Percentiles rank a stretch among this genome's conserved stretches.
These are phyloP conservation scores for Polyergus mexicanus DNA, from an alignment of 1,140 invertebrate genomes.

Conservation along the genomic window DNA sequence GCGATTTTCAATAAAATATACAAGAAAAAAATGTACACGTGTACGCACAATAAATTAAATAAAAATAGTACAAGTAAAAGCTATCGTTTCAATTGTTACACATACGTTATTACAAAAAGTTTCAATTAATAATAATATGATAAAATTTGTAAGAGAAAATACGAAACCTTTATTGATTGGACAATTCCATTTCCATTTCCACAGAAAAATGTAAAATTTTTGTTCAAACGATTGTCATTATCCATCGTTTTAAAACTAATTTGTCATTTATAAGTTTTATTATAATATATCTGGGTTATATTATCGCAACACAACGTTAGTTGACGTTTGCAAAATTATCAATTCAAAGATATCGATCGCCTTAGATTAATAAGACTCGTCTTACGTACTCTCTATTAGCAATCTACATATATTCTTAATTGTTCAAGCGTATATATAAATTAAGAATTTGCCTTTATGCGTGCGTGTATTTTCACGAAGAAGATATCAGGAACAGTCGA, in stretches of 20 bases:
- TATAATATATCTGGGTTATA: not conserved
- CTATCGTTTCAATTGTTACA: not conserved
- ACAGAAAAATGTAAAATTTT: not conserved
- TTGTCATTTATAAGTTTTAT: not conserved
- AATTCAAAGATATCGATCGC: not conserved
- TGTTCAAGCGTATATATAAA: not conserved
- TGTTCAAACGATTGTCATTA: not conserved
- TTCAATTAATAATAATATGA: not conserved
- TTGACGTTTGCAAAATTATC: not conserved
- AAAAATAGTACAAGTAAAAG: constrained; percentile 15
- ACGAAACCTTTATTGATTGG: not conserved
- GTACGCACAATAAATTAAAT: constrained; percentile 7
- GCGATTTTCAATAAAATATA: not conserved
- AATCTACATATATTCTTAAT: not conserved
- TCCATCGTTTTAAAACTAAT: not conserved
- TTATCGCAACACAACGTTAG: not conserved
- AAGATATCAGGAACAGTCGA: constrained; percentile 28
- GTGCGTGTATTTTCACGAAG: not conserved
- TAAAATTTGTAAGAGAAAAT: not conserved
- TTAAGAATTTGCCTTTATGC: not conserved
- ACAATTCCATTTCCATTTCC: not conserved
- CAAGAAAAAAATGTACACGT: not conserved
- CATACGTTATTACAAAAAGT: not conserved
- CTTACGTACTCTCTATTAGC: not conserved
- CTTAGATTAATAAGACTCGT: constrained; percentile 3